phyloP scores from a whole-genome alignment of 2,888 invertebrate genomes.

The Pheosia tremula region DNA sequence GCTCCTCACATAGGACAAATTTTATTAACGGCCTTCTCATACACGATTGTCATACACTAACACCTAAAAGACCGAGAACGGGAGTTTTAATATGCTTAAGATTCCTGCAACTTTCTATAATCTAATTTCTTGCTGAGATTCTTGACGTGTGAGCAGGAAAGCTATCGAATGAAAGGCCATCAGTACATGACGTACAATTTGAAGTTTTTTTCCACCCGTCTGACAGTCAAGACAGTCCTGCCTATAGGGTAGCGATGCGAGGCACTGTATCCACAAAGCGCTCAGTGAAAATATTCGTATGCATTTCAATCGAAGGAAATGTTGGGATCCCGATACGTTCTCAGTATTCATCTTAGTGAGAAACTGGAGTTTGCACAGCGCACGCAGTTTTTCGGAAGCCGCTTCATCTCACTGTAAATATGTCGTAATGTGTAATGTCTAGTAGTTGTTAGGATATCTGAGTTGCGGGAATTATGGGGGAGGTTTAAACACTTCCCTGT shows the following conservation, averaged over 20 bases:
- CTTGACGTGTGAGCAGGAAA: no score
- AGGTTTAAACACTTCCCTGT: not conserved
- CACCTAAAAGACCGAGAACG: no score
- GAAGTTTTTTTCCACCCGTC: no score
- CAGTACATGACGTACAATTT: no score
- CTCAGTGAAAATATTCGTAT: not conserved
- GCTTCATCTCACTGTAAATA: not conserved
- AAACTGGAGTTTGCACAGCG: not conserved
- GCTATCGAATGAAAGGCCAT: no score
- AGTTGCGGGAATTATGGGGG: not conserved
- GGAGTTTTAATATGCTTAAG: no score
- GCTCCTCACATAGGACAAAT: no score
- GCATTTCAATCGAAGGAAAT: slow-evolving; percentile 1
- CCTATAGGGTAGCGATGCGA: not conserved
- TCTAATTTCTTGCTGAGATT: no score
- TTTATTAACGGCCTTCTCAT: no score
- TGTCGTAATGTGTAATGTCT: not conserved
- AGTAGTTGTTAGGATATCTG: not conserved
- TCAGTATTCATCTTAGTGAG: slow-evolving; percentile 3
- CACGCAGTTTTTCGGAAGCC: not conserved
- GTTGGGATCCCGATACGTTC: not conserved
- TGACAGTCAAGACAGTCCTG: not conserved
- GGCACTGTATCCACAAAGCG: not conserved
- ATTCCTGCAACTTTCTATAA: no score
- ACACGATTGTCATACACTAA: no score